These are phyloP conservation scores for Gallirallus australis DNA, from an alignment of 2,797 vertebrate genomes.

Conservation along the genomic window DNA sequence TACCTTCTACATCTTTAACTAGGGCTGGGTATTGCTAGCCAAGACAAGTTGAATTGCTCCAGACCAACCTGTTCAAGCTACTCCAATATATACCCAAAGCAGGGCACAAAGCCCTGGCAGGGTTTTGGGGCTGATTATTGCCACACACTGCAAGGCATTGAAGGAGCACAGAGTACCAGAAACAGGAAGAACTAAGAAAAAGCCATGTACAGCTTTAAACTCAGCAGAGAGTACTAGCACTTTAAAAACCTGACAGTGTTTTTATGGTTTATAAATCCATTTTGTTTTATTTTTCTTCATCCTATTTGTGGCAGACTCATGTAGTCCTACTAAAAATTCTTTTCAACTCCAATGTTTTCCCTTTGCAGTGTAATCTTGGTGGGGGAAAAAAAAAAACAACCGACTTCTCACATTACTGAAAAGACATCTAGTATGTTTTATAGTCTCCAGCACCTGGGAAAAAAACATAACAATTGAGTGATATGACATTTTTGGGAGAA, in stretches of 20 bases:
- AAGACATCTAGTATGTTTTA: conserved; percentile 65
- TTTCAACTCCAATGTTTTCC: conserved; percentile 60
- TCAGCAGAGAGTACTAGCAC: neutral
- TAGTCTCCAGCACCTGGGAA: conserved; percentile 60
- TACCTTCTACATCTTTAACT: neutral
- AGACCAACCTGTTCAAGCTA: neutral
- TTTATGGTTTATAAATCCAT: conserved; percentile 40
- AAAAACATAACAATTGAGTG: conserved; percentile 62
- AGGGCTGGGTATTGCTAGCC: neutral
- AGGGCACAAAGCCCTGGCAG: neutral
- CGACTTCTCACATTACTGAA: conserved; percentile 56
- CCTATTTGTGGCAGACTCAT: conserved; percentile 63
- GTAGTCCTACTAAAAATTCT: conserved; percentile 70
- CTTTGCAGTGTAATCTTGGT: conserved; percentile 33
- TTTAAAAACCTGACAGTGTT: conserved; percentile 33
- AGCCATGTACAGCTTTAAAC: conserved; percentile 11
- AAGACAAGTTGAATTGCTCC: neutral
- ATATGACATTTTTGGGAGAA: conserved; percentile 66
- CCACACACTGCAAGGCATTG: neutral
- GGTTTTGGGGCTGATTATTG: neutral
- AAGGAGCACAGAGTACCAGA: neutral
- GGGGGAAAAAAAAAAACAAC: neutral
- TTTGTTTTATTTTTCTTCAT: conserved; percentile 69
- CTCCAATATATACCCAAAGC: neutral
- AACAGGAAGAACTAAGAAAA: neutral